Base-by-base conservation (phyloP, 2,888 invertebrate genomes). In the Lathronympha strigana region DNA sequence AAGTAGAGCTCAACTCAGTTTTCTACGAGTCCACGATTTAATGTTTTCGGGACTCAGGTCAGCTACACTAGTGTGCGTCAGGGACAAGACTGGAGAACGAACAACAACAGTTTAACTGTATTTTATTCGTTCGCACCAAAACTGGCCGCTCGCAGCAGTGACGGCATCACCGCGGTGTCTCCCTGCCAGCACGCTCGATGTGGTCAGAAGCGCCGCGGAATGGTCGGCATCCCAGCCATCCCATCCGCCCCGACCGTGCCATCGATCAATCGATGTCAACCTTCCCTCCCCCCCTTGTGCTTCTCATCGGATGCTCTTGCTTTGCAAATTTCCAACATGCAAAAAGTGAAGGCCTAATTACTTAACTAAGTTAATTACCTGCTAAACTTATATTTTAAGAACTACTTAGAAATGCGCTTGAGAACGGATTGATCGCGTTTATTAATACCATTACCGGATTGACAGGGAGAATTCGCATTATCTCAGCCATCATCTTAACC, bases 201-300 rank as follows among this genome's bases (percentile, higher is more conserved):
- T 17, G 28, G 4, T 25, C 25, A 5, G 54, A 38, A 2, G 8
- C 8, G 28, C 31, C 43, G 57, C 43, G 43, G 31, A 13, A 38
- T 33, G 61, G 53, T 17, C 33, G 53, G 61, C 33, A 36, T n/a
- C 17, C 47, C 45, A 6, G 28, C 11, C 47, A 47, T 49, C 23
- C n/a, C n/a, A n/a, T n/a, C n/a, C n/a, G n/a, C n/a, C 47, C 23
- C 6, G 19, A 28, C 55, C 55, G 47, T 49, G 55, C 49, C 55
- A 55, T 63, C 63, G 11, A 63, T 63, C 63, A 63, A 28, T 49
- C 49, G 33, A n/a, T 23, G 47, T 47, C 47, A 47, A n/a, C 23
- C 13, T 13, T 19, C 19, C 2, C 43, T 9, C 57, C 17, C 15
- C 33, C 23, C 40, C 62, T 4, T 9, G 17, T 17, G 40, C 9